Percentiles rank a stretch among this genome's conserved stretches.
Evolutionary conservation across 2,888 invertebrate species (phyloP).

Genomic region (Corythucha ciliata): DNA sequence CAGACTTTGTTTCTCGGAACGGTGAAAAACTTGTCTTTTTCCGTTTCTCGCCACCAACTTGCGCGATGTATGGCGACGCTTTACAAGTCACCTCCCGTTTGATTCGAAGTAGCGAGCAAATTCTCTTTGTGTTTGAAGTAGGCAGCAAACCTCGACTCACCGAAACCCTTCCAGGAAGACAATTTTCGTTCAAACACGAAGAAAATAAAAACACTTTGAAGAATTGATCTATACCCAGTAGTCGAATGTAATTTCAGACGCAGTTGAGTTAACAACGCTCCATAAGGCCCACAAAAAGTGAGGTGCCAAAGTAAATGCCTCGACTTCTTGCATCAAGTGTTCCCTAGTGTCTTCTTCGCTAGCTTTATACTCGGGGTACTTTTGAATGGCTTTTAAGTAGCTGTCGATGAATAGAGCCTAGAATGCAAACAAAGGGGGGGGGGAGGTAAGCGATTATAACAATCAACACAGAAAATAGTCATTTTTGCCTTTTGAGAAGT

Average conservation of each 20-base stretch:
- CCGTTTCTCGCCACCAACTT: too few relatives aligned
- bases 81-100: constrained; percentile 10
- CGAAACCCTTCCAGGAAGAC: too few relatives aligned
- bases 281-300: constrained; percentile 92
- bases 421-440: neutral
- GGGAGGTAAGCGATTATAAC: too few relatives aligned
- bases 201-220: neutral
- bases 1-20: too few relatives aligned
- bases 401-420: neutral
- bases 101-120: constrained; percentile 18
- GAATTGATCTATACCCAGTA: too few relatives aligned
- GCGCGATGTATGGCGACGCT: too few relatives aligned
- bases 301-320: constrained; percentile 72
- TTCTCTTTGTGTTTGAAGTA: constrained; percentile 32
- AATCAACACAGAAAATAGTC: too few relatives aligned
- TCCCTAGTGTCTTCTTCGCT: constrained; percentile 42
- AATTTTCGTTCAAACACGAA: constrained; percentile 22
- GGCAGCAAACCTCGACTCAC: constrained; percentile 31
- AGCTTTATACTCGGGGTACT: constrained; percentile 26
- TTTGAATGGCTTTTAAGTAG: constrained; percentile 29
- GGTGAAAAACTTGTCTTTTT: too few relatives aligned
- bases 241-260: constrained; percentile 82
- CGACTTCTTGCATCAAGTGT: constrained; percentile 62
- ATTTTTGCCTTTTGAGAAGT: constrained; percentile 29
- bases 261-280: constrained; percentile 78